Evolutionary conservation across 2,797 vertebrate genomes (phyloP), one percentile per base, ranked within the genome.

Genomic region (Chaenodraco wilsoni): DNA sequence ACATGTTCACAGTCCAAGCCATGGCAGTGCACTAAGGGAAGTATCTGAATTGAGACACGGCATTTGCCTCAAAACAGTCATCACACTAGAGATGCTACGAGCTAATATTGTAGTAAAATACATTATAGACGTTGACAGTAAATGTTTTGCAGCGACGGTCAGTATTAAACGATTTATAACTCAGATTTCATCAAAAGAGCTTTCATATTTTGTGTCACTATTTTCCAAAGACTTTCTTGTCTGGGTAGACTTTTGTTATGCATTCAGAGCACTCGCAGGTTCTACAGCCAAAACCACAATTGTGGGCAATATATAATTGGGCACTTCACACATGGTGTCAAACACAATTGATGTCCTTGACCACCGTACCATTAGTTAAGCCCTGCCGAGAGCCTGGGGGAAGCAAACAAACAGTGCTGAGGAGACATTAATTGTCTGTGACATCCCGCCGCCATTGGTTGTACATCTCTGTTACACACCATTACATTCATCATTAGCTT

Each of bases 341-440:
- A 91, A 94, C 74, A 85, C 93, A 92, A 95, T 95, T 95, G 91
- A 94, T 90, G 90, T 94, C 93, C 83, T 65, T 90, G 91, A 89
- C 86, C 88, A 87, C 68, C 84, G 84, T 93, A 94, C 92, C 88
- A 87, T 96, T 96, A 97, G 95, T 95, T 95, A 95, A 95, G 92
- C 90, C 60, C 91, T 87, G 79, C 77, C 64, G 10, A 45, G 90
- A 89, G 91, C 90, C 1, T 67, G 1, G 77, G 90, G 94, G 89
- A 93, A 48, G 90, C 60, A 94, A 93, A 94, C 92, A 94, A 93
- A 95, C 80, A 77, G 81, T 65, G 78, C 57, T 54, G 81, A 37
- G 78, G 89, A 87, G 92, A 90, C 91, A 92, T 95, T 96, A 95
- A 97, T 93, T 92, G 95, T 89, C 87, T 89, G 87, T 92, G 95